Base-by-base conservation (phyloP, 2,797 vertebrate genomes). In the Valencia hispanica region DNA sequence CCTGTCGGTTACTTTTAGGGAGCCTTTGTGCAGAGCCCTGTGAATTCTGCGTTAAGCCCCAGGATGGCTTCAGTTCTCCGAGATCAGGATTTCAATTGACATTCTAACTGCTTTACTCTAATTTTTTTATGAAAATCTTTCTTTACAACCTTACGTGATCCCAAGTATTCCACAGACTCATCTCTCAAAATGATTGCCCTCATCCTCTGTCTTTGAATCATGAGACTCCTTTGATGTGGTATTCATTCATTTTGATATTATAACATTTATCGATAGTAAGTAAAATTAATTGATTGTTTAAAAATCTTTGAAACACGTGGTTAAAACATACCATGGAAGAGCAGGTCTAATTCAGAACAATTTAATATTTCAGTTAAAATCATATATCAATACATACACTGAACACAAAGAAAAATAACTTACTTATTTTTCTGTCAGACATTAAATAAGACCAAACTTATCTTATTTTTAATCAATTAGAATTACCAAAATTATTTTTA, bases 1-100 rank as follows among this genome's bases (percentile, higher is more conserved):
- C 53, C 66, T 72, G 72, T 57, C 72, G 79, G 77, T 47, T 36
- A 69, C 51, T 78, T 68, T 66, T 75, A 59, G 5, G 14, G 25
- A 68, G 12, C 25, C 12, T 68, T 6, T 48, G 48, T 75, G 69
- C 66, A 73, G 47, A 69, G 59, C 39, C 41, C 47, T 70, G n/a
- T n/a, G 25, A 79, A 76, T 76, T 78, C 34, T 76, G 27, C 39
- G 53, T 72, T 70, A 80, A 65, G 65, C 72, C 50, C 68, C 69
- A 75, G 50, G 30, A 66, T 69, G n/a, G 27, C 70, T 53, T 51
- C 50, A 61, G 66, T 61, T 65, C 5, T 36, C 63, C 36, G 3
- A 66, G 22, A 82, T 32, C 59, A 51, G 12, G 12, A 75, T 68
- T 57, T 72, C 50, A 72, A 36, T 17, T 65, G 39, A 61, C 61